Evolutionary conservation across 2,888 invertebrate species (phyloP), one percentile per base, ranked within the genome.

Genomic region (Apotomis capreana): DNA sequence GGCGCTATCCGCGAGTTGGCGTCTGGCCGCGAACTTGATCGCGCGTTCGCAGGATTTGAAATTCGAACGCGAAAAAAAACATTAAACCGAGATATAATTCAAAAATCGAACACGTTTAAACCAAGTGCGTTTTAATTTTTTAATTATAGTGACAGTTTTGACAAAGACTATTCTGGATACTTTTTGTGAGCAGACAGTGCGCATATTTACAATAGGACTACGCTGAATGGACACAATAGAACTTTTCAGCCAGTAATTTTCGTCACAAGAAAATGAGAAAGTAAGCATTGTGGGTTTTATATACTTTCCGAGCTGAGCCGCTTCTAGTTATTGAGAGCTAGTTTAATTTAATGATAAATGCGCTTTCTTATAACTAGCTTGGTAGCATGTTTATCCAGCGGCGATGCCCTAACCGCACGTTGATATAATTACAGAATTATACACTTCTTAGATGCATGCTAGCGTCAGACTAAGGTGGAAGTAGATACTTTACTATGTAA

Each of bases 211-310:
- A 84, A 83, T 78, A 80, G 78, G 76, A 78, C 81, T 69, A 80
- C 80, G 81, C 82, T 83, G 86, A 86, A 86, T 85, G 85, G 81
- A 83, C 80, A 90, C 88, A 89, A 91, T 90, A 88, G 84, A 80
- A 84, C 83, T 87, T 87, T 83, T 82, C 83, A 81, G 80, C 84
- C 80, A 83, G 89, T 89, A 87, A 90, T 90, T 86, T 87, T 87
- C 83, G 85, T 85, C 84, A 81, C 84, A 80, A 83, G 88, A 92
- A 91, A 91, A 93, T 93, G 92, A 90, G 87, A 90, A 85, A 87
- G 92, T 92, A 88, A 92, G 92, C 84, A 87, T 86, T 87, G 81
- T 86, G 77, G 81, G 77, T 77, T 83, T 83, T 83, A 78, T 86
- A 81, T 64, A 79, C 78, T 54, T 79, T 79, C 71, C 74, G 73